These are phyloP conservation scores for Caiman crocodilus DNA, from an alignment of 2,797 vertebrate genomes.

Conservation along the genomic window DNA sequence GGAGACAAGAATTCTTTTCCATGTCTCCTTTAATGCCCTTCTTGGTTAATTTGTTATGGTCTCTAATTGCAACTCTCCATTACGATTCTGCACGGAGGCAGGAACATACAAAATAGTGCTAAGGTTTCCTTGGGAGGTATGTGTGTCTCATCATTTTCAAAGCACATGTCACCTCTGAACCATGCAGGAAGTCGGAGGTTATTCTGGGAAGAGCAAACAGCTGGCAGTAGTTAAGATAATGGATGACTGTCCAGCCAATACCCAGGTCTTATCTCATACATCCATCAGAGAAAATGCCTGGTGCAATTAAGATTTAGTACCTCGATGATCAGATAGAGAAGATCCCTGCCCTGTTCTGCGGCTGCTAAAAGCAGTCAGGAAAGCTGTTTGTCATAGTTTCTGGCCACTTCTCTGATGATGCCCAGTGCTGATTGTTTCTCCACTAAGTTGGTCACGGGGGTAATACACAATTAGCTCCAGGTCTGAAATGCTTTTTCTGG, in stretches of 20 bases:
- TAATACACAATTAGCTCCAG: not conserved
- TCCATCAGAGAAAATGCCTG: not conserved
- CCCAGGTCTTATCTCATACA: not conserved
- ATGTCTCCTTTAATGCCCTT: not conserved
- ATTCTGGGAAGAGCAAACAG: not conserved
- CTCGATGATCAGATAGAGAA: not conserved
- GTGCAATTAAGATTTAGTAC: not conserved
- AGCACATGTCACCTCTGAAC: not conserved
- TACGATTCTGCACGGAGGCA: not conserved
- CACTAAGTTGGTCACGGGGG: not conserved
- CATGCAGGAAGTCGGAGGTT: not conserved
- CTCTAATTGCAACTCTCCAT: not conserved
- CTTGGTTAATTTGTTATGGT: not conserved
- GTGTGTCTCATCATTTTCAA: too few species aligned
- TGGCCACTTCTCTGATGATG: not conserved
- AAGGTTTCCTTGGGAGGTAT: not conserved
- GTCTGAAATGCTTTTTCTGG: too few species aligned
- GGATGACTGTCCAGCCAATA: not conserved
- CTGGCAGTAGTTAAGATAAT: not conserved
- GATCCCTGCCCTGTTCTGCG: not conserved
- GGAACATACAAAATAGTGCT: not conserved
- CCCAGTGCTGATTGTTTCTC: not conserved
- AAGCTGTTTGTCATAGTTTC: too few species aligned
- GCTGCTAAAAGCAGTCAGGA: not conserved
- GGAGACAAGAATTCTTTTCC: too few species aligned